Base-by-base conservation (phyloP, 64 coral and sea anemone species). In the Catalaphyllia jardinei region DNA sequence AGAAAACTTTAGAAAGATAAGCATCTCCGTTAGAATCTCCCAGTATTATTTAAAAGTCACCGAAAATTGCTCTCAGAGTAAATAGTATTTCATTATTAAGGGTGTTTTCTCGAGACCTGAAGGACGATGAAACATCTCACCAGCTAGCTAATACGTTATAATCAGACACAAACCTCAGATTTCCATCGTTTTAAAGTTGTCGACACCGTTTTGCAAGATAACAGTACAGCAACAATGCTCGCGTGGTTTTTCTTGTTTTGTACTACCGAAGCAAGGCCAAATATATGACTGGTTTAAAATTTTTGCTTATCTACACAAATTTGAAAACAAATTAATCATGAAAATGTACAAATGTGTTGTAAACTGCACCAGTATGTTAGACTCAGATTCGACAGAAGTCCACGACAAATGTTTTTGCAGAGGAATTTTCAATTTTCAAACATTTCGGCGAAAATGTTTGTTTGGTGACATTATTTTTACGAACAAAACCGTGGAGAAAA, bases 1-100 rank as follows among this genome's bases (percentile, higher is more conserved):
- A 46, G 42, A 85, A 85, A 85, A 71, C 62, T 35, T 50, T 28
- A 71, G 11, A 50, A 85, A 85, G 63, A 85, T 85, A 25, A 85
- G 25, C 22, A 69, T 9, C 1, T 69, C 65, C 25, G 65, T 25
- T 69, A 25, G 8, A 27, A 69, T 69, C 8, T n/a, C 29, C 25
- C 18, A 65, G 24, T 22, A 8, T 20, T 65, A 65, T 69, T 69
- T 25, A 7, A 69, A 24, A 27, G 24, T 25, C 10, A 69, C 22
- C 10, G 65, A 69, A 69, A n/a, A n/a, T 11, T 0, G 22, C 22
- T 20, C 17, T 65, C 24, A 46, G 42, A 46, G 42, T 46, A 46
- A 46, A 46, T 6, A 46, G 5, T 46, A 46, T 46, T 46, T 46
- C 6, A 46, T 46, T n/a, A n/a, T 46, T 46, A 8, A 46, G 42